phyloP scores from a whole-genome alignment of 2,797 vertebrate species.

The Smutsia temminckii region DNA sequence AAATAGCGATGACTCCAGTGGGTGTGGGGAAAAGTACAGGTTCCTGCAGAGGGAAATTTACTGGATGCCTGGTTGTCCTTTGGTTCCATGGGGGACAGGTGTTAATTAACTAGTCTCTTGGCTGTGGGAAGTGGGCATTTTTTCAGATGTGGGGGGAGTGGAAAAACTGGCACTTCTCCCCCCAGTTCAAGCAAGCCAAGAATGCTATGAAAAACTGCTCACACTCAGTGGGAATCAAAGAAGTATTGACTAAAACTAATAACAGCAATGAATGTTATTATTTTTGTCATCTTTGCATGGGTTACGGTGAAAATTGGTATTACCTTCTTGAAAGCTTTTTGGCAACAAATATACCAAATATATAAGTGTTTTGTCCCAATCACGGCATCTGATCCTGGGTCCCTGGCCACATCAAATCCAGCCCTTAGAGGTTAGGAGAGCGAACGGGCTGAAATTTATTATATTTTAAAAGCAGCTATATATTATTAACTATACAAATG shows the following conservation, averaged over 20 bases:
- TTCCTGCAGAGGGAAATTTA: background rate
- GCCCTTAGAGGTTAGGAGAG: background rate
- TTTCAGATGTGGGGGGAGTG: background rate
- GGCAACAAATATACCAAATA: background rate
- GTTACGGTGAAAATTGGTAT: background rate
- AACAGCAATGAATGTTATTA: background rate
- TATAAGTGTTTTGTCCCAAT: background rate
- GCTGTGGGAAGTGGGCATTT: background rate
- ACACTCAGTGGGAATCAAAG: background rate
- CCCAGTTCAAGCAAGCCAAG: background rate
- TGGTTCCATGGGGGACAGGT: background rate
- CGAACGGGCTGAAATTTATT: background rate
- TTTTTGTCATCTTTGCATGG: background rate
- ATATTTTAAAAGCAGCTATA: background rate
- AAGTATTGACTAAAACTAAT: background rate
- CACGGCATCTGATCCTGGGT: background rate
- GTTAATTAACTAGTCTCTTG: slow-evolving; percentile 38
- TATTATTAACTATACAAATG: background rate
- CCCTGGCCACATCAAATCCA: background rate
- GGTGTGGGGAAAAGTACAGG: background rate
- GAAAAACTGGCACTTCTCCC: background rate
- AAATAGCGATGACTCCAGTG: background rate
- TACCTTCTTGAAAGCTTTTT: background rate
- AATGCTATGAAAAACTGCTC: background rate
- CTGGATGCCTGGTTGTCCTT: background rate